phyloP scores from a whole-genome alignment of 2,888 invertebrate species.

The Lacanobia oleracea region DNA sequence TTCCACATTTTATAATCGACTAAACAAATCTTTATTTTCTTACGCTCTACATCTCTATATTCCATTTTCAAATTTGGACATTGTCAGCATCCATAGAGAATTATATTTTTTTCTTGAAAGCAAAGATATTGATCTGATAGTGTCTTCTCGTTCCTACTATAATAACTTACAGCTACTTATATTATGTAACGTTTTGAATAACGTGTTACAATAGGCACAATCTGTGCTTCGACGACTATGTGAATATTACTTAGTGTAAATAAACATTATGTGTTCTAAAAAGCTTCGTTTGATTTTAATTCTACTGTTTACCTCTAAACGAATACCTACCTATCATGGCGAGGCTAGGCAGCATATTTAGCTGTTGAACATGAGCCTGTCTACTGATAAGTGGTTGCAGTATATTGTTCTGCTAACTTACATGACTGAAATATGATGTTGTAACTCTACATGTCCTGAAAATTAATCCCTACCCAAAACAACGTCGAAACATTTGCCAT shows the following conservation, averaged over 20 bases:
- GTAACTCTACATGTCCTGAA: too few species aligned
- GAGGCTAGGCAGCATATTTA: not conserved
- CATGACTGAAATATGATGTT: too few species aligned
- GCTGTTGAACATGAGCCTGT: too few species aligned
- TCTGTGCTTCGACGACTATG: slow-evolving; percentile 69
- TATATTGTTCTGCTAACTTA: not conserved
- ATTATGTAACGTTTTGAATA: slow-evolving; percentile 47
- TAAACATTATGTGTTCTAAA: slow-evolving; percentile 88
- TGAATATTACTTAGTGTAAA: slow-evolving; percentile 88
- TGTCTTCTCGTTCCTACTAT: slow-evolving; percentile 71
- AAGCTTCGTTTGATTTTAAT: slow-evolving; percentile 63
- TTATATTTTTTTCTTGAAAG: slow-evolving; percentile 30
- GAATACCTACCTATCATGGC: not conserved
- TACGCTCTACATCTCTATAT: not conserved
- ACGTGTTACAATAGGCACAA: slow-evolving; percentile 55
- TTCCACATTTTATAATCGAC: slow-evolving; percentile 16
- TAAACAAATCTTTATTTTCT: slow-evolving; percentile 11
- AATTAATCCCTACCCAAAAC: too few species aligned
- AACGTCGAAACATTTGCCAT: too few species aligned
- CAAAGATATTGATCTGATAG: slow-evolving; percentile 47
- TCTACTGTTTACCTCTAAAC: not conserved
- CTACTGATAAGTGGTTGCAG: not conserved
- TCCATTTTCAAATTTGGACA: slow-evolving; percentile 35
- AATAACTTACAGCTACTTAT: slow-evolving; percentile 58
- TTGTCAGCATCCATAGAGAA: slow-evolving; percentile 20